Percentiles rank a stretch among this genome's conserved stretches.
phyloP scores from a whole-genome alignment of 2,113 vertebrate species.

The Thryonomys swinderianus region DNA sequence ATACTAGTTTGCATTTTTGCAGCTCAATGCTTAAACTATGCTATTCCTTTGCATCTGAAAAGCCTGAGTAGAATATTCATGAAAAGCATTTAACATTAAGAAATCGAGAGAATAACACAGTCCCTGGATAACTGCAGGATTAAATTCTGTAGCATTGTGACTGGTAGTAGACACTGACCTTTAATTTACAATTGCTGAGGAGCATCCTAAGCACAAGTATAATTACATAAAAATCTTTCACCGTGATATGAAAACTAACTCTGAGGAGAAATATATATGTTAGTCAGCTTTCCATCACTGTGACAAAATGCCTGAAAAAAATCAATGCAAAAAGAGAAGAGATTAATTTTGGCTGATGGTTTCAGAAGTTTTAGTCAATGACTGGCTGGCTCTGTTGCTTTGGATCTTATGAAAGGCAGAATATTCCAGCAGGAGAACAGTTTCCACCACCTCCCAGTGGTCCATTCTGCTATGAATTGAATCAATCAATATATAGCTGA shows the following conservation, averaged over 20 bases:
- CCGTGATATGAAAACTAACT: neutral
- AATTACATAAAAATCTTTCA: slow-evolving; percentile 54
- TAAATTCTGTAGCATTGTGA: neutral
- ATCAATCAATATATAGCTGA: neutral
- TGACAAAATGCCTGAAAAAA: neutral
- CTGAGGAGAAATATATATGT: neutral
- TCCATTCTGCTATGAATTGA: neutral
- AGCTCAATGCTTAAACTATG: neutral
- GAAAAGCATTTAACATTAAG: neutral
- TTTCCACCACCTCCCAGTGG: neutral
- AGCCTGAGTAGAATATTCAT: slow-evolving; percentile 43
- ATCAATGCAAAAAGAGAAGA: neutral
- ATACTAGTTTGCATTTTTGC: slow-evolving; percentile 37
- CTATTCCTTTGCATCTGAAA: slow-evolving; percentile 20
- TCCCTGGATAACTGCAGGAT: slow-evolving; percentile 23
- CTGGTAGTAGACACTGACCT: neutral
- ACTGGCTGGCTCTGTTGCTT: neutral
- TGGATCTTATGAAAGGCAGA: neutral
- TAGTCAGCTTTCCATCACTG: neutral
- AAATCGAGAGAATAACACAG: neutral
- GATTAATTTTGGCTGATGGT: neutral
- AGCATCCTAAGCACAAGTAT: neutral
- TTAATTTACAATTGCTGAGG: slow-evolving; percentile 17
- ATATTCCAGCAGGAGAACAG: neutral
- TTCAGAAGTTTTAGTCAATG: neutral